Conservation (phyloP, 2,797 vertebrate genomes). For the Enoplosus armatus region DNA sequence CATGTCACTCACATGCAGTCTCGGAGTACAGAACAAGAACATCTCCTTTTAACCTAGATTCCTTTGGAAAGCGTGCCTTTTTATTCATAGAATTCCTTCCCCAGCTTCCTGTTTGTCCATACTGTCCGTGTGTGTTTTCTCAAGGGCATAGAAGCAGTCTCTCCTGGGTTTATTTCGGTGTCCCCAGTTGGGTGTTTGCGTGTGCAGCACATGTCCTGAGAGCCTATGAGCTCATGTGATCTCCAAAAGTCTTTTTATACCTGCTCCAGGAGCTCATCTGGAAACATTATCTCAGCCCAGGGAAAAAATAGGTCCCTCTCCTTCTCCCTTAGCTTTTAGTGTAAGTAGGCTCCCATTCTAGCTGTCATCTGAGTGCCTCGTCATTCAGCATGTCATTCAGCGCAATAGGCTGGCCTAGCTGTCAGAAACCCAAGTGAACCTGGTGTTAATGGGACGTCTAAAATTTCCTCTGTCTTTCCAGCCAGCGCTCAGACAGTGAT, state of each 20-base stretch:
- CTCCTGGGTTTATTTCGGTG: slow-evolving; percentile 11
- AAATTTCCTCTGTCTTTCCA: slow-evolving; percentile 42
- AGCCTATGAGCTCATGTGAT: slow-evolving; percentile 39
- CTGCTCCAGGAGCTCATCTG: slow-evolving; percentile 44
- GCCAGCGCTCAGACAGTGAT: slow-evolving; percentile 13
- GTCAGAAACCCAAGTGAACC: slow-evolving; percentile 51
- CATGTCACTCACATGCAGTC: slow-evolving; percentile 20
- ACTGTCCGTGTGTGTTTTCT: neutral
- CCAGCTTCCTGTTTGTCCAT: neutral
- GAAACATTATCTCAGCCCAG: slow-evolving; percentile 41
- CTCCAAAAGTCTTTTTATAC: slow-evolving; percentile 47
- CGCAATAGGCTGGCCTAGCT: slow-evolving; percentile 8
- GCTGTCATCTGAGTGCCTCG: slow-evolving; percentile 46
- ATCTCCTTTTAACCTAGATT: slow-evolving; percentile 78
- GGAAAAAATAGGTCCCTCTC: slow-evolving; percentile 19
- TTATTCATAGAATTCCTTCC: slow-evolving; percentile 39
- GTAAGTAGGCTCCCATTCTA: slow-evolving; percentile 14
- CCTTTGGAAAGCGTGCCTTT: slow-evolving; percentile 39
- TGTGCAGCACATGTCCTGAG: slow-evolving; percentile 33
- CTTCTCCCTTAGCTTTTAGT: slow-evolving; percentile 35
- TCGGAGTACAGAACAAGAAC: slow-evolving; percentile 54
- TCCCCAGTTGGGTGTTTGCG: slow-evolving; percentile 3
- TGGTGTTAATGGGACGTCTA: slow-evolving; percentile 40
- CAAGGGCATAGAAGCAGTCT: neutral
- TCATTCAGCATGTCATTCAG: slow-evolving; percentile 54